A percentile compares a stretch with the other conserved stretches of the same genome.
These are phyloP conservation scores for Ivindomyrus marchei DNA, from an alignment of 2,113 vertebrate species.

Conservation along the genomic window DNA sequence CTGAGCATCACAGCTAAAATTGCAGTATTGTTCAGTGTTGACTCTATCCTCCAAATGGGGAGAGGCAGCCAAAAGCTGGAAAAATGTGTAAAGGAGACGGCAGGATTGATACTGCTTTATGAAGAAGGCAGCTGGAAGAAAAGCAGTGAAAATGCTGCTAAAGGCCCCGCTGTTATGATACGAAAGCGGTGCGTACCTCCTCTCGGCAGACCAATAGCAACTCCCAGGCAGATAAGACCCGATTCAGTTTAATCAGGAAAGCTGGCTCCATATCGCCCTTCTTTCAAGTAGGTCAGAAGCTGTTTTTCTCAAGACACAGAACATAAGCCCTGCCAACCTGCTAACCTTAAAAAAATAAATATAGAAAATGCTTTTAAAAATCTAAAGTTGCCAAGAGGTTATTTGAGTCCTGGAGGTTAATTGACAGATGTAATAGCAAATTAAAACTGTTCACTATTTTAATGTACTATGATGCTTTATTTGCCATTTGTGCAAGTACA, in stretches of 20 bases:
- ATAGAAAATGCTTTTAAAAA: slow-evolving; percentile 1
- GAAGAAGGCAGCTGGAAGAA: slow-evolving; percentile 6
- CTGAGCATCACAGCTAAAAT: neutral
- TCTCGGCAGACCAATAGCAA: slow-evolving; percentile 12
- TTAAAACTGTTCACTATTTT: neutral
- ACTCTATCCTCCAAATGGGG: neutral
- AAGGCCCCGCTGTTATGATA: slow-evolving; percentile 10
- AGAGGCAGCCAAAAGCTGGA: neutral
- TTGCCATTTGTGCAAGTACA: neutral
- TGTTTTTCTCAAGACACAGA: slow-evolving; percentile 20
- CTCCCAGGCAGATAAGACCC: slow-evolving; percentile 26
- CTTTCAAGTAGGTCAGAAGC: slow-evolving; percentile 39
- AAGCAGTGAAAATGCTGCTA: slow-evolving; percentile 6
- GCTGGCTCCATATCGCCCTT: slow-evolving; percentile 21
- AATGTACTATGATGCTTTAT: neutral
- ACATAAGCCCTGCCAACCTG: slow-evolving; percentile 28
- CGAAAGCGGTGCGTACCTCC: neutral
- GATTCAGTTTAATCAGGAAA: slow-evolving; percentile 26
- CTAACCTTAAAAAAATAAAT: slow-evolving; percentile 23
- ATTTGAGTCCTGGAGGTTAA: neutral
- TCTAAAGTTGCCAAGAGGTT: neutral
- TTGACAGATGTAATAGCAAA: neutral
- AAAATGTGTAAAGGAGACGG: neutral
- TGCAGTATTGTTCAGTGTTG: neutral
- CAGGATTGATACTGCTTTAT: neutral